phyloP scores from a whole-genome alignment of 2,113 vertebrate species.

The Indri indri region DNA sequence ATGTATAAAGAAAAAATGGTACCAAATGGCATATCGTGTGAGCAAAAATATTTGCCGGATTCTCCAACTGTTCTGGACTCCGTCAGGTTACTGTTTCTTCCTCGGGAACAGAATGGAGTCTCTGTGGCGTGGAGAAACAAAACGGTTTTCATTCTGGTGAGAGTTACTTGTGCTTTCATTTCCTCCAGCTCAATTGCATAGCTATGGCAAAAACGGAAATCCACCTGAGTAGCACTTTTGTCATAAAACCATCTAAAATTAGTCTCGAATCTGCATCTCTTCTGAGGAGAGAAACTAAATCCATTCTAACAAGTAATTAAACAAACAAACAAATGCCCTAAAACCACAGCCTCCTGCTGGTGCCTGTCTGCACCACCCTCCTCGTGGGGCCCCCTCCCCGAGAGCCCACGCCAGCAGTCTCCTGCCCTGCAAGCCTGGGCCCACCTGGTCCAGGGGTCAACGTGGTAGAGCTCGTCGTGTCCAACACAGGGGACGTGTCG shows the following conservation, averaged over 20 bases:
- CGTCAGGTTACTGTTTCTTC: neutral
- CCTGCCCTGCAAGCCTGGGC: neutral
- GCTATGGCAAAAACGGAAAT: slow-evolving; percentile 6
- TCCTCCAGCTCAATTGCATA: neutral
- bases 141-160: neutral
- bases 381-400: neutral
- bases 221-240: slow-evolving; percentile 45
- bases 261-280: slow-evolving; percentile 38
- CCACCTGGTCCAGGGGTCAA: neutral
- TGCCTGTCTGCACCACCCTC: neutral
- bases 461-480: fast-evolving
- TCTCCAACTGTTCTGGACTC: slow-evolving; percentile 26
- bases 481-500: fast-evolving
- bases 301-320: slow-evolving; percentile 47
- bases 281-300: slow-evolving; percentile 41
- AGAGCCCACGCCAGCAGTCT: neutral
- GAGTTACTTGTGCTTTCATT: neutral
- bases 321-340: slow-evolving; percentile 18
- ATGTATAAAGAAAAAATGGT: slow-evolving; percentile 49
- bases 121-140: neutral
- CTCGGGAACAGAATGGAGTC: neutral
- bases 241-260: slow-evolving; percentile 41
- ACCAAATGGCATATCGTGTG: neutral
- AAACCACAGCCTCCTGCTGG: slow-evolving; percentile 17
- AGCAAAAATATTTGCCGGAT: slow-evolving; percentile 24